Percentiles rank a stretch among this genome's conserved stretches.
phyloP scores from a whole-genome alignment of 2,797 vertebrate genomes.

The Graptemys geographica region DNA sequence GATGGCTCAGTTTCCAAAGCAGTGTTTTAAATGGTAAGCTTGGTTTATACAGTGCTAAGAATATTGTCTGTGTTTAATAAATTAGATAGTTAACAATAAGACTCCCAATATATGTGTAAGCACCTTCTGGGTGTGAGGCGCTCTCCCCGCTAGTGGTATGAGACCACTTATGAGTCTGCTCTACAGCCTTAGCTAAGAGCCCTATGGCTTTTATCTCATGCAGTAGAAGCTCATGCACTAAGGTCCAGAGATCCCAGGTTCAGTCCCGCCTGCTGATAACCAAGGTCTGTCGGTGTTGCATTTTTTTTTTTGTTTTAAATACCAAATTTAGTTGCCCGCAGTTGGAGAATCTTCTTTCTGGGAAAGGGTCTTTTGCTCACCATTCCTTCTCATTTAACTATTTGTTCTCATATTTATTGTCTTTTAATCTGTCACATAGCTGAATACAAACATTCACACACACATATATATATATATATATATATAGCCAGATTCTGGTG shows the following conservation, averaged over 20 bases:
- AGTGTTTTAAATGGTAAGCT: neutral
- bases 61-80: neutral
- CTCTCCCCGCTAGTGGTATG: too few species aligned
- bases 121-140: too few species aligned
- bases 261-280: too few species aligned
- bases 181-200: too few species aligned
- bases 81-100: neutral
- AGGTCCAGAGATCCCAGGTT: too few species aligned
- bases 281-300: too few species aligned
- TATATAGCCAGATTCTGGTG: neutral
- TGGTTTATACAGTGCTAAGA: neutral
- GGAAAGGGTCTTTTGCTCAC: neutral
- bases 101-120: neutral
- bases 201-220: too few species aligned
- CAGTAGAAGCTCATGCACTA: too few species aligned
- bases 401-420: neutral
- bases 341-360: neutral
- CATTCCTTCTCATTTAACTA: neutral
- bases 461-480: neutral
- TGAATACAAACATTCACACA: rapidly evolving
- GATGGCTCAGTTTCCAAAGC: neutral
- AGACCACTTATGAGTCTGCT: too few species aligned
- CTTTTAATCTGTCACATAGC: neutral
- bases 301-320: neutral
- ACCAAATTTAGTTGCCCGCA: neutral